Evolutionary conservation across 2,888 invertebrate genomes (phyloP), one percentile per base, ranked within the genome.

Genomic region (Branchipolynoe longqiensis): DNA sequence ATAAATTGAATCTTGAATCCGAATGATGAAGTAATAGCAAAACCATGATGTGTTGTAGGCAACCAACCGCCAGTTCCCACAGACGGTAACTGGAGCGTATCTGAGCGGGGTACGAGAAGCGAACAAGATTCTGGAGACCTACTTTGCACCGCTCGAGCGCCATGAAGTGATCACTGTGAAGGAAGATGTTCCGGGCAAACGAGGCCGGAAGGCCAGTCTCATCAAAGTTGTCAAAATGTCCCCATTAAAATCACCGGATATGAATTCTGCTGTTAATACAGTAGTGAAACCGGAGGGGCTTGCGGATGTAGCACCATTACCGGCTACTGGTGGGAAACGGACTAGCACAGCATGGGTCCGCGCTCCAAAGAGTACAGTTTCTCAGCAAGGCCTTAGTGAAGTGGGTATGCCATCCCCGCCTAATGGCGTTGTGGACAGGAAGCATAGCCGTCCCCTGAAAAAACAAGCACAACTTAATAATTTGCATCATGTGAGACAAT

Each of bases 31-130:
- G n/a, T n/a, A n/a, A n/a, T n/a, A n/a, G n/a, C n/a, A n/a, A n/a
- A n/a, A n/a, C n/a, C n/a, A n/a, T n/a, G n/a, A n/a, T n/a, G 31
- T 62, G 18, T 89, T 92, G 33, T 89, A 94, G 94, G 94, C 94
- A 22, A 94, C 94, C n/a, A 93, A 93, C 86, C 91, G 93, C 1
- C 93, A 92, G 88, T 94, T 92, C 88, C 94, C 94, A 22, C 94
- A 94, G 89, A 94, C 94, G 2, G 93, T 94, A 87, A 92, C 94
- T 0, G 94, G 94, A 38, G 94, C 94, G 0, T 94, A 94, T 88
- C 87, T 94, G 64, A 94, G 94, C 86, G 94, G 94, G 18, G 87
- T 94, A 0, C 88, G 94, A 36, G 94, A 94, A 88, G 94, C 94
- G 0, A 88, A 89, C 84, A 92, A 91, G 83, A 90, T 94, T 18